Base-by-base conservation (phyloP, 2,888 invertebrate genomes). In the Eristalinus aeneus region DNA sequence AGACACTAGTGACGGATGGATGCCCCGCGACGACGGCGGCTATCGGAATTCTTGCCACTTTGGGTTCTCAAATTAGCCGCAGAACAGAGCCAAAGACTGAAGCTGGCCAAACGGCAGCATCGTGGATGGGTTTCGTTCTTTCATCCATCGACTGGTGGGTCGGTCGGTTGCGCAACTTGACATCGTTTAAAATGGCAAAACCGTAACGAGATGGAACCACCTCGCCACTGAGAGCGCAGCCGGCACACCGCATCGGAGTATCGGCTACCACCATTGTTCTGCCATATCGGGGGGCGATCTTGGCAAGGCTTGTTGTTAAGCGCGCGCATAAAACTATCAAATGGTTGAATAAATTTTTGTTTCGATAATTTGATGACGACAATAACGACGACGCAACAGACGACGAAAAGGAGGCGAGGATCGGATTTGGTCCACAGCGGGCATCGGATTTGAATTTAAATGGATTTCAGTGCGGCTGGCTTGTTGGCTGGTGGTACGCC, bases 281-380 rank as follows among this genome's bases (percentile, higher is more conserved):
- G 63, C 72, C 72, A 67, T 72, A 72, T 72, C 72, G 34, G 53
- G 65, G 46, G 22, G 60, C 72, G 65, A 78, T 71, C 71, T 78
- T 31, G 8, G 23, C 32, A 16, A n/a, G 20, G 16, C 23, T 56
- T 65, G n/a, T 67, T 53, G 68, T 54, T 34, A 20, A 12, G 60
- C 16, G 68, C 34, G 68, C 53, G 68, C 69, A 76, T 68, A 76
- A 68, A 54, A 68, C 67, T 34, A 65, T 74, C 67, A 76, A 68
- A 76, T 58, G 36, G 58, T 32, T 61, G 68, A 76, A 76, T 76
- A 76, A 68, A 76, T 76, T 68, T 67, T 76, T 61, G 67, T 67
- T 76, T 67, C 67, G 67, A 75, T 68, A 75, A 75, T 68, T 67
- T 67, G 46, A 61, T 23, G 53, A 61, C 53, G 60, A 54, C 56